A percentile compares a stretch with the other conserved stretches of the same genome.
Evolutionary conservation across 92 coral and sea anemone genomes (phyloP).

Genomic region (Epizoanthus fatuus): DNA sequence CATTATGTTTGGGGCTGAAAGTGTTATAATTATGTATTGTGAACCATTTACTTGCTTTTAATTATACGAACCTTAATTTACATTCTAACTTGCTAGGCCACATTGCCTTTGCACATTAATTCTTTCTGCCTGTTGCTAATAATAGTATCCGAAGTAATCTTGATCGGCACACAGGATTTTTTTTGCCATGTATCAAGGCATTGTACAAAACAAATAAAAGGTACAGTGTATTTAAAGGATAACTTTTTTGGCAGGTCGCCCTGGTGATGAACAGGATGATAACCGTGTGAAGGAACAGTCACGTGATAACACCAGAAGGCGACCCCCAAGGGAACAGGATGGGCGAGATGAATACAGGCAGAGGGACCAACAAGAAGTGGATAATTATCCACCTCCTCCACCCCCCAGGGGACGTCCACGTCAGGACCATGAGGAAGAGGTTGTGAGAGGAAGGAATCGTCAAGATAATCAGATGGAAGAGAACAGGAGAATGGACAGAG

Average conservation of each 20-base stretch:
- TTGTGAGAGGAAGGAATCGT: slow-evolving; percentile 27
- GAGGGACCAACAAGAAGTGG: slow-evolving; percentile 20
- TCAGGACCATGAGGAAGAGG: slow-evolving; percentile 27
- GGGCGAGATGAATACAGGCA: slow-evolving; percentile 38
- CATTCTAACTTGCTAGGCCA: too few relatives aligned
- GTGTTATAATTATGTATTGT: too few relatives aligned
- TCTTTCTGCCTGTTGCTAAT: too few relatives aligned
- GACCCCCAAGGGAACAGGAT: slow-evolving; percentile 26
- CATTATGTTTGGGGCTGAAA: too few relatives aligned
- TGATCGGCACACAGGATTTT: too few relatives aligned
- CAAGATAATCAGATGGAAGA: slow-evolving; percentile 22
- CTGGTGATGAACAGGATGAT: slow-evolving; percentile 31
- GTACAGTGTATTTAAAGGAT: too few relatives aligned
- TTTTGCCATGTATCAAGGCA: too few relatives aligned
- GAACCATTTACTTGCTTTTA: too few relatives aligned
- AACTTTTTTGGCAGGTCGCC: slow-evolving; percentile 9
- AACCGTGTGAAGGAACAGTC: slow-evolving; percentile 19
- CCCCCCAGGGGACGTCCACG: slow-evolving; percentile 37
- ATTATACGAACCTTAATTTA: too few relatives aligned
- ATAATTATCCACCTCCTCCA: slow-evolving; percentile 28
- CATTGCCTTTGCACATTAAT: too few relatives aligned
- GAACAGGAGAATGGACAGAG: slow-evolving; percentile 49
- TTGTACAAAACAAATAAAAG: too few relatives aligned
- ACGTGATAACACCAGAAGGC: slow-evolving; percentile 30
- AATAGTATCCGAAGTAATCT: too few relatives aligned